Percentiles rank a stretch among this genome's conserved stretches.
These are phyloP conservation scores for Numida meleagris DNA, from an alignment of 2,113 vertebrate genomes.

Conservation along the genomic window DNA sequence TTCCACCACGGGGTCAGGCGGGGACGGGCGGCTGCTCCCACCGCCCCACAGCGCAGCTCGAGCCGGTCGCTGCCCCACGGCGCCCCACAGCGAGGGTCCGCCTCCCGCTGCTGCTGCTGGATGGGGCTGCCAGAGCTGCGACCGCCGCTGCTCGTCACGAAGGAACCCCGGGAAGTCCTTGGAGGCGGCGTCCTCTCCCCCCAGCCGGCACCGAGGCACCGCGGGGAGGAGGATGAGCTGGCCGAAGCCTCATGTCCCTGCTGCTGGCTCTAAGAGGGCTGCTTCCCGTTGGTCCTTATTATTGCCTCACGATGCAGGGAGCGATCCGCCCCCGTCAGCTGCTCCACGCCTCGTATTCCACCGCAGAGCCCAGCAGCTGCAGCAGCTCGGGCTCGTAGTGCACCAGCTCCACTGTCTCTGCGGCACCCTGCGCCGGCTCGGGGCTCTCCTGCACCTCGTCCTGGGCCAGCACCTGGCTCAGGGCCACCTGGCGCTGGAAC, in stretches of 20 bases:
- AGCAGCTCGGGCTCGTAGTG: conserved; percentile 92
- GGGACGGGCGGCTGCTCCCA: neutral
- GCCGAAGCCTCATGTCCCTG: conserved; percentile 62
- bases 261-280: conserved; percentile 74
- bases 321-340: conserved; percentile 75
- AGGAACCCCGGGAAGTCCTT: neutral
- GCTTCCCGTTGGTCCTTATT: conserved; percentile 79
- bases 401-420: conserved; percentile 91
- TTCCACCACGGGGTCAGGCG: conserved; percentile 29
- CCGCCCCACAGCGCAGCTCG: neutral
- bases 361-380: conserved; percentile 88
- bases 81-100: neutral
- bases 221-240: conserved; percentile 66
- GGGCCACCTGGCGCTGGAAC: conserved; percentile 87
- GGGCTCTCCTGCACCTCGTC: conserved; percentile 74
- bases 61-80: neutral
- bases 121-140: neutral
- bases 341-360: conserved; percentile 81
- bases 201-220: neutral
- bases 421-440: conserved; percentile 66
- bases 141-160: neutral
- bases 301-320: conserved; percentile 79
- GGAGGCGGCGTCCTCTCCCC: conserved; percentile 2
- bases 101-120: neutral
- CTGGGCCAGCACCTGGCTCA: conserved; percentile 90